Evolutionary conservation across 37 sponge, comb jelly and placozoan species (phyloP), one percentile per base, ranked within the genome.

Genomic region (Aplysina aerophoba): DNA sequence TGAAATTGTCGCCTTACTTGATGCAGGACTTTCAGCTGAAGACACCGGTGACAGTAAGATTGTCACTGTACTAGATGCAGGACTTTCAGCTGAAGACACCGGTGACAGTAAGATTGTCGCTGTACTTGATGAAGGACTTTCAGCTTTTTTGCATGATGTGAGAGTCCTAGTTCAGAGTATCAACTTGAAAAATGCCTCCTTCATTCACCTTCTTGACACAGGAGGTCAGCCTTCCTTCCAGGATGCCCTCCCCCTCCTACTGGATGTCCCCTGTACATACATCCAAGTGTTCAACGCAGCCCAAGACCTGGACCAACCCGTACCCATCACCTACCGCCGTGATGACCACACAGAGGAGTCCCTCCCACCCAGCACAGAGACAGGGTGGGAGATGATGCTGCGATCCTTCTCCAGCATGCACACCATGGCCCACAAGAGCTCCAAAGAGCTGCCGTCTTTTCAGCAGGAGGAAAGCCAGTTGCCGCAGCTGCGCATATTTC

Each of bases 251-350:
- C 66, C 66, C 12, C 66, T 65, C 22, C 66, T 65, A 12, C 66
- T 65, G 14, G 66, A 25, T 20, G 66, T 65, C 27, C 66, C 66
- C 66, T 65, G 66, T 16, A 65, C 66, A 25, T 65, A 65, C 22
- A 16, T 65, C 27, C 66, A 30, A 20, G 66, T 65, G 30, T 65
- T 65, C 66, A 65, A 65, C 27, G 66, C 66, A 30, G 22, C 66
- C 22, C 66, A 65, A 65, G 66, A 65, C 27, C 66, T 65, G 66
- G 66, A 65, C 66, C 66, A 65, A 65, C 66, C 66, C 27, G 30
- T 65, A 25, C 66, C 66, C 12, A 30, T 65, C 30, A 65, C 30
- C 66, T 65, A 65, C 27, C 66, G 66, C 22, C 19, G 30, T 12
- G 66, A 11, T 30, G 27, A 65, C 30, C 30, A 65, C 22, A 20